Evolutionary conservation across 1,140 invertebrate species (phyloP).

Genomic region (Papilio polytes): DNA sequence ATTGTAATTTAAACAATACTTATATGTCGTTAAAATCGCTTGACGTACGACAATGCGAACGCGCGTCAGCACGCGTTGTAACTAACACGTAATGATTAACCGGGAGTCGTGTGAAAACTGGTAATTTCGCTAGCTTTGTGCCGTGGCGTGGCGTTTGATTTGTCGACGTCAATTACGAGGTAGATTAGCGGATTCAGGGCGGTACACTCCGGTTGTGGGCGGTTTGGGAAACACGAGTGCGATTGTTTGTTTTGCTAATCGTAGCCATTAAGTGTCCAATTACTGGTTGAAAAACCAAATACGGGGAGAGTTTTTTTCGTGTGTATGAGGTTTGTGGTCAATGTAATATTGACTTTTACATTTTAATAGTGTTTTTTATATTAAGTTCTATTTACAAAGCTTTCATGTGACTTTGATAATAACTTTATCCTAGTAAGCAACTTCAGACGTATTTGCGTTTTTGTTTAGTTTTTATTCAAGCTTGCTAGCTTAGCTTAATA

Average conservation of each 20-base stretch:
- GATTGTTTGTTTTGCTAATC: constrained; percentile 24
- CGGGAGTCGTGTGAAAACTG: constrained; percentile 65
- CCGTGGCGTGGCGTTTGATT: constrained; percentile 52
- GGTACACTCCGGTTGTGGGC: constrained; percentile 13
- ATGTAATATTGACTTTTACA: background rate
- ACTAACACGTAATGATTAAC: constrained; percentile 59
- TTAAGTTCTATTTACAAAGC: background rate
- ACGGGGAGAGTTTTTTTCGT: background rate
- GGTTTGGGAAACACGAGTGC: constrained; percentile 22
- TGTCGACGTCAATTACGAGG: constrained; percentile 49
- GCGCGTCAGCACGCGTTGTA: constrained; percentile 46
- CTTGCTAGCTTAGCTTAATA: background rate
- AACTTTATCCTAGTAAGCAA: too few species aligned
- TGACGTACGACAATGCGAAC: constrained; percentile 50
- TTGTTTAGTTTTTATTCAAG: too few species aligned
- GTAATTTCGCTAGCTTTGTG: constrained; percentile 56
- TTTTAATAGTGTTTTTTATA: background rate
- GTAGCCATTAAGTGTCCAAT: constrained; percentile 30
- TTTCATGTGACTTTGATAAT: background rate
- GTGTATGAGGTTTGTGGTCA: background rate
- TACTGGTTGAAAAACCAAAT: constrained; percentile 5
- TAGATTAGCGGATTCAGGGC: constrained; percentile 45
- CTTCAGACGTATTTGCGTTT: too few species aligned
- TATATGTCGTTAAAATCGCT: background rate
- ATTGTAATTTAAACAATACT: background rate